A percentile compares a stretch with the other conserved stretches of the same genome.
phyloP scores from a whole-genome alignment of 1,140 invertebrate genomes.

The Thaumatotibia leucotreta region DNA sequence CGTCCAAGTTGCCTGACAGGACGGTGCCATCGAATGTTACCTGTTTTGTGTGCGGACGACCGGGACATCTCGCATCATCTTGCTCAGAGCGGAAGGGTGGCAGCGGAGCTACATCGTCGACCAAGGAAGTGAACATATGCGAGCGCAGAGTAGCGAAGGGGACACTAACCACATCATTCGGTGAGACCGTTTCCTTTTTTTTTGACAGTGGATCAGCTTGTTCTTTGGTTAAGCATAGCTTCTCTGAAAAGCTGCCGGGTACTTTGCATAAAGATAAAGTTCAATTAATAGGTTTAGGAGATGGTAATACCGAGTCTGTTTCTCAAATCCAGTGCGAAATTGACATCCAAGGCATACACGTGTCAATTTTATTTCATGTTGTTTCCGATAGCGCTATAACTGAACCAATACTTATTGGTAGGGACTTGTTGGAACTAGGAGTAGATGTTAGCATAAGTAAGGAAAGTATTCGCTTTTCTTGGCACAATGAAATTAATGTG shows the following conservation, averaged over 20 bases:
- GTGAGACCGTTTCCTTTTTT: too few relatives aligned
- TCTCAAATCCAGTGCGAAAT: slow-evolving; percentile 14
- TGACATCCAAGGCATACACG: slow-evolving; percentile 15
- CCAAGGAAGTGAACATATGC: too few relatives aligned
- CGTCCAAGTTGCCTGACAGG: too few relatives aligned
- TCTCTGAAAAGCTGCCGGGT: slow-evolving; percentile 17
- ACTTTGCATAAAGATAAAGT: slow-evolving; percentile 18
- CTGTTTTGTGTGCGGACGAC: too few relatives aligned
- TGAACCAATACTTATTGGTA: slow-evolving; percentile 23
- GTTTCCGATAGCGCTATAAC: slow-evolving; percentile 18
- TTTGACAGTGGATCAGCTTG: too few relatives aligned
- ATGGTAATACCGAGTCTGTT: slow-evolving; percentile 7
- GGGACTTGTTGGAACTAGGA: slow-evolving; percentile 20
- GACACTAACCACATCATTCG: slow-evolving; percentile 20
- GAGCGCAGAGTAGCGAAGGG: too few relatives aligned
- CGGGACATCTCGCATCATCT: too few relatives aligned
- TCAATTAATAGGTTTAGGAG: slow-evolving; percentile 20
- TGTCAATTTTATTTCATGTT: slow-evolving; percentile 26
- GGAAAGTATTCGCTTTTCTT: slow-evolving; percentile 13
- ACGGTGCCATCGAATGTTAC: too few relatives aligned
- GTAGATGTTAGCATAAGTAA: slow-evolving; percentile 19
- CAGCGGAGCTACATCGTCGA: too few relatives aligned
- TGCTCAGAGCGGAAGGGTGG: too few relatives aligned
- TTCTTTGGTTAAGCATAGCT: slow-evolving; percentile 22
- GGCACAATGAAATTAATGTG: slow-evolving; percentile 3